A percentile compares a stretch with the other conserved stretches of the same genome.
These are phyloP conservation scores for Raja brachyura DNA, from an alignment of 2,113 vertebrate species.

Conservation along the genomic window DNA sequence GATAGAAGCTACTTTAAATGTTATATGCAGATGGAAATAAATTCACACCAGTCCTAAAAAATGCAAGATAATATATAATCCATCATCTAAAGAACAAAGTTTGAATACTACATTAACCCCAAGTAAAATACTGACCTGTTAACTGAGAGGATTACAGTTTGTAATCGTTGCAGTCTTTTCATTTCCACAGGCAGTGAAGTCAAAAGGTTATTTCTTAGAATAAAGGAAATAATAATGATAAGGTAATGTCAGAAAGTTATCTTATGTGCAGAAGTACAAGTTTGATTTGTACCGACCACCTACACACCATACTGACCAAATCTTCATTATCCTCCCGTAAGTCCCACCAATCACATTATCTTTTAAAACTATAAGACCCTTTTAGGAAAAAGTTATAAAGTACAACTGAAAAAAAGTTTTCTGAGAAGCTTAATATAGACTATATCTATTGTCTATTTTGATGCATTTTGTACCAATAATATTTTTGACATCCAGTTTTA, in stretches of 20 bases:
- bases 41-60: background rate
- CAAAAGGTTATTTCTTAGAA: conserved; percentile 77
- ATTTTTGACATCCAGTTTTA: background rate
- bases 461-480: background rate
- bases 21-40: background rate
- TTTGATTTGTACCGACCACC: background rate
- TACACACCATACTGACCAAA: background rate
- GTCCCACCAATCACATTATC: background rate
- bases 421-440: background rate
- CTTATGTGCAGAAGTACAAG: background rate
- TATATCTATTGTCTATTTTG: background rate
- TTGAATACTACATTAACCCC: background rate
- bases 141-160: conserved; percentile 72
- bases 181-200: conserved; percentile 75
- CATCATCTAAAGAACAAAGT: background rate
- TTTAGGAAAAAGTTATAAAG: background rate
- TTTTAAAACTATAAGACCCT: background rate
- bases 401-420: background rate
- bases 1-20: background rate
- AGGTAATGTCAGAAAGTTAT: background rate
- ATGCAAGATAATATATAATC: background rate
- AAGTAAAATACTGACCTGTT: conserved; percentile 69
- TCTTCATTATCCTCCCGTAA: background rate
- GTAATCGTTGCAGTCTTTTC: conserved; percentile 65
- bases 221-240: background rate